Conservation (phyloP, 2,888 invertebrate species). For the Argyresthia albistria region DNA sequence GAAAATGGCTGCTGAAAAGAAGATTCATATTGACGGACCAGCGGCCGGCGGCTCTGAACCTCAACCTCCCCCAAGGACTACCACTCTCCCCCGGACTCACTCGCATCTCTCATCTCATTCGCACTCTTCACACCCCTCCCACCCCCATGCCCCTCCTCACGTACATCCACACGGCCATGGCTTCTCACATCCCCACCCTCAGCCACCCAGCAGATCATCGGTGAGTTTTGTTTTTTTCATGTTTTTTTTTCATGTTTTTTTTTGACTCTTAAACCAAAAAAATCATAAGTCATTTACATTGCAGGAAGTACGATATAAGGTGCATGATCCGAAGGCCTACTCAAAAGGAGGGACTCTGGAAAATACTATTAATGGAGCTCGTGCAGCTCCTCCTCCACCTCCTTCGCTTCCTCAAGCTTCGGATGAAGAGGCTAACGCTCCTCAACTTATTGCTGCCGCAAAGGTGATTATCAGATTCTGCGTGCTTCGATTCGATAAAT, state of each 20-base stretch:
- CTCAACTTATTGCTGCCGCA: slow-evolving; percentile 80
- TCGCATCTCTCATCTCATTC: background rate
- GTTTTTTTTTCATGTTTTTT: too few relatives aligned
- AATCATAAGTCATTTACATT: slow-evolving; percentile 28
- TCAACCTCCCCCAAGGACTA: slow-evolving; percentile 30
- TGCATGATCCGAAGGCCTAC: slow-evolving; percentile 94
- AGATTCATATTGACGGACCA: slow-evolving; percentile 79
- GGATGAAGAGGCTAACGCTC: slow-evolving; percentile 66
- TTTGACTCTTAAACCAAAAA: too few relatives aligned
- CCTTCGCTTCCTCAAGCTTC: slow-evolving; percentile 66
- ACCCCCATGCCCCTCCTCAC: slow-evolving; percentile 6
- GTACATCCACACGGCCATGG: slow-evolving; percentile 8
- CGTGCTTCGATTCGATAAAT: too few relatives aligned
- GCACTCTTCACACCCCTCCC: slow-evolving; percentile 61
- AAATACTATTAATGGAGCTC: slow-evolving; percentile 85
- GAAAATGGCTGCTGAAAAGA: slow-evolving; percentile 87
- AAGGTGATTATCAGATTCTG: slow-evolving; percentile 49
- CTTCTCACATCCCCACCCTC: slow-evolving; percentile 63
- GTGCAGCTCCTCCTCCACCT: slow-evolving; percentile 66
- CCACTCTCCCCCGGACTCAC: slow-evolving; percentile 4
- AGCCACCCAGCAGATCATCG: slow-evolving; percentile 6
- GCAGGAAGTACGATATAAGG: slow-evolving; percentile 94
- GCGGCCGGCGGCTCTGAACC: slow-evolving; percentile 7
- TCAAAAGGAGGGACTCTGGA: slow-evolving; percentile 93
- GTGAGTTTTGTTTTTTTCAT: slow-evolving; percentile 3